Evolutionary conservation across 2,113 vertebrate species (phyloP).

Genomic region (Anas platyrhynchos): DNA sequence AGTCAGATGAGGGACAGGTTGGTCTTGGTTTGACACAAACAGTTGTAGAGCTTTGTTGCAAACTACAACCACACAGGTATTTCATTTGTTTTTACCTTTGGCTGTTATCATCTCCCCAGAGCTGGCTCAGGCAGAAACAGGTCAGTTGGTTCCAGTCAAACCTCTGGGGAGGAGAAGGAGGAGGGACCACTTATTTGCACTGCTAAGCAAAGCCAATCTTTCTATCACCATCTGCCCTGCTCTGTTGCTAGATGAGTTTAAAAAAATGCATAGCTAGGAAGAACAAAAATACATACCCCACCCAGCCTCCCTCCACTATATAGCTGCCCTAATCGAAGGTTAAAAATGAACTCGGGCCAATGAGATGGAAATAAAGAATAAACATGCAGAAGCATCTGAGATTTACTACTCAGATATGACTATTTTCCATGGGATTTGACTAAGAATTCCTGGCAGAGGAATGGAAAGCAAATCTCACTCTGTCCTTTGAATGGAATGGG

Average conservation of each 20-base stretch:
- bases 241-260: conserved; percentile 1
- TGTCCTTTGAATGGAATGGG: conserved; percentile 55
- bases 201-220: conserved; percentile 51
- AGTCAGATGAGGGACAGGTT: neutral
- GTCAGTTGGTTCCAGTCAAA: conserved; percentile 66
- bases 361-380: conserved; percentile 65
- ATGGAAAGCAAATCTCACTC: conserved; percentile 43
- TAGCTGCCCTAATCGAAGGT: conserved; percentile 43
- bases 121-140: conserved; percentile 59
- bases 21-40: conserved; percentile 22
- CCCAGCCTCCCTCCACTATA: neutral
- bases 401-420: conserved; percentile 66
- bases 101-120: conserved; percentile 24
- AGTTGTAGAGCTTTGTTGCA: neutral
- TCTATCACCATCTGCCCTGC: conserved; percentile 26
- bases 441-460: conserved; percentile 56
- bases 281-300: neutral
- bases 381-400: conserved; percentile 60
- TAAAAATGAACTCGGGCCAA: conserved; percentile 55
- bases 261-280: neutral
- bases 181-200: conserved; percentile 47
- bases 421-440: conserved; percentile 70
- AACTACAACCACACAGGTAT: conserved; percentile 17
- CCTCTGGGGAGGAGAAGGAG: conserved; percentile 22
- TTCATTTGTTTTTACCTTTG: conserved; percentile 51